phyloP scores from a whole-genome alignment of 2,113 vertebrate species.

The Seriola aureovittata region DNA sequence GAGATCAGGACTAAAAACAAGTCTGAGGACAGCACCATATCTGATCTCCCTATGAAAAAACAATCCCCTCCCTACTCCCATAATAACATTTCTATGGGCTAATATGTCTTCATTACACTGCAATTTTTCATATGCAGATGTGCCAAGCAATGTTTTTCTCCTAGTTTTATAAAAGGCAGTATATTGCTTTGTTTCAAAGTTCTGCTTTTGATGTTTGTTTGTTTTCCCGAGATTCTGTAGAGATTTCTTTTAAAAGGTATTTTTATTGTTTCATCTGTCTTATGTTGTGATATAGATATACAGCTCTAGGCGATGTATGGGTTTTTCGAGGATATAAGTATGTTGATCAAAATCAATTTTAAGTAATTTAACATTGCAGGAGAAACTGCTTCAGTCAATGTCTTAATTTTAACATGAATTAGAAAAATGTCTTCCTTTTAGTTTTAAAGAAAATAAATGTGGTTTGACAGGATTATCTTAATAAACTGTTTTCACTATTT shows the following conservation, averaged over 20 bases:
- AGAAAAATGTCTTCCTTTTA: neutral
- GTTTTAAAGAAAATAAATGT: neutral
- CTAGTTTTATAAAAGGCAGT: conserved; percentile 34
- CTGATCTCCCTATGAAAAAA: conserved; percentile 50
- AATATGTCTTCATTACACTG: conserved; percentile 76
- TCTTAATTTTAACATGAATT: neutral
- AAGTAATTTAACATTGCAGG: conserved; percentile 15
- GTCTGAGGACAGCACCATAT: conserved; percentile 51
- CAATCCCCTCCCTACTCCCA: conserved; percentile 30
- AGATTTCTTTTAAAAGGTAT: conserved; percentile 12
- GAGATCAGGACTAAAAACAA: conserved; percentile 79
- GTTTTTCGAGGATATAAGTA: conserved; percentile 28
- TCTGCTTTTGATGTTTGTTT: conserved; percentile 29
- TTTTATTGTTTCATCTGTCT: conserved; percentile 25
- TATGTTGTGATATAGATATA: neutral
- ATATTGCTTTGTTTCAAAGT: conserved; percentile 13
- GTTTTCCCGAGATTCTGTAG: no score
- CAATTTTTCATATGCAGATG: conserved; percentile 58
- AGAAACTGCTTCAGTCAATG: neutral
- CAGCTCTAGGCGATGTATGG: conserved; percentile 6
- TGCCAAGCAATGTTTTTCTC: conserved; percentile 49
- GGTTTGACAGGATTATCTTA: neutral
- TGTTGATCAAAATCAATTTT: conserved; percentile 47
- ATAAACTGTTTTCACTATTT: neutral
- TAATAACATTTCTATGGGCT: conserved; percentile 60